Evolutionary conservation across 2,888 invertebrate species (phyloP).

Genomic region (Melanotus villosus): DNA sequence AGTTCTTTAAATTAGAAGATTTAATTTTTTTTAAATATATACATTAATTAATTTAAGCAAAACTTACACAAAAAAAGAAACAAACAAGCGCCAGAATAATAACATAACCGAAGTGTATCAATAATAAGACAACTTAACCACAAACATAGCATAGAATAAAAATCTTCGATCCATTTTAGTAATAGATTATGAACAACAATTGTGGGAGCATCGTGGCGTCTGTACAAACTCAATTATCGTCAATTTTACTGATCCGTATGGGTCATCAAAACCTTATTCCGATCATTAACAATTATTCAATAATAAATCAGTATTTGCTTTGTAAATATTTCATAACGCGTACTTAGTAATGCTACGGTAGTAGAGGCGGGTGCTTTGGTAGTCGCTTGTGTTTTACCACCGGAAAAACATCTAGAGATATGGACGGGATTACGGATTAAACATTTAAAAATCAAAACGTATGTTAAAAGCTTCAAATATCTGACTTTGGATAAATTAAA

Average conservation of each 20-base stretch:
- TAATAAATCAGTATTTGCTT: slow-evolving; percentile 66
- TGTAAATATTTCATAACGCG: slow-evolving; percentile 61
- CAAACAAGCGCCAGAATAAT: no score
- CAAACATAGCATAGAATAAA: background rate
- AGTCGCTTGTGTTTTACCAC: background rate
- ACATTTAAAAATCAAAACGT: no score
- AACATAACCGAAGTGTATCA: no score
- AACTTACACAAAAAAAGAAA: no score
- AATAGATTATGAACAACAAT: slow-evolving; percentile 25
- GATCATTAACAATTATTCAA: slow-evolving; percentile 66
- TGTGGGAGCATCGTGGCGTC: slow-evolving; percentile 38
- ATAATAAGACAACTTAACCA: background rate
- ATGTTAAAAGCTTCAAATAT: no score
- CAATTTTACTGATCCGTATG: slow-evolving; percentile 61
- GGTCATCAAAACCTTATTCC: slow-evolving; percentile 62
- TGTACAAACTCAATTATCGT: slow-evolving; percentile 65
- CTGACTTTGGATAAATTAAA: no score
- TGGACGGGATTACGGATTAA: no score
- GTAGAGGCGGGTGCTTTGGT: slow-evolving; percentile 38
- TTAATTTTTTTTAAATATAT: no score
- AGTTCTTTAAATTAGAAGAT: no score
- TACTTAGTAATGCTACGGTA: slow-evolving; percentile 48
- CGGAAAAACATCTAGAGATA: slow-evolving; percentile 9
- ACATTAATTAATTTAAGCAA: no score
- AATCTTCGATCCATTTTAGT: background rate